Base-by-base conservation (phyloP, 2,888 invertebrate genomes). In the Choristoneura rosaceana region DNA sequence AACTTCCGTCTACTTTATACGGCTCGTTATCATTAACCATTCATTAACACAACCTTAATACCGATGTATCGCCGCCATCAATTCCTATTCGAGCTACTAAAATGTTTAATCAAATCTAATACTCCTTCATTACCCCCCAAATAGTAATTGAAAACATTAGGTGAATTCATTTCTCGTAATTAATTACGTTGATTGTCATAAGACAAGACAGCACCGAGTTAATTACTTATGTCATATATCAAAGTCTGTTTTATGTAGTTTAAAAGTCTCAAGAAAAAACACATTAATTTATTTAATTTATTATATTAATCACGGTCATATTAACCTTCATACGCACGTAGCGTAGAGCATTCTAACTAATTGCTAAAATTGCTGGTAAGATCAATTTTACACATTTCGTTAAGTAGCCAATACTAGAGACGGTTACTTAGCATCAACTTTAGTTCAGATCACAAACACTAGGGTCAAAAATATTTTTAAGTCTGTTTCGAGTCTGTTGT, bases 71-170 rank as follows among this genome's bases (percentile, higher is more conserved):
- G 50, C 41, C 25, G 15, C 61, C 63, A 69, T 70, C 70, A 66
- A 66, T 58, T 66, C 52, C 47, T 62, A 65, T 70, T 64, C 55
- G 34, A 62, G 25, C 41, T 61, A 61, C 60, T 55, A 45, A 62
- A 70, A 58, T 63, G 60, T 41, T 55, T 64, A 64, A 64, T 70
- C 63, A 47, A 67, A 58, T 63, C 45, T 58, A 58, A 58, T 63
- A 34, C 9, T 33, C 34, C 55, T 63, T 64, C n/a, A 69, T 47
- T 59, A 70, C 63, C 63, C 58, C 10, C 38, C 3, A 64, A 70
- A 59, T 58, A 10, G 25, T 70, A 63, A 58, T 70, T 70, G 45
- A 70, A 70, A 64, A 38, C 47, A 47, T 64, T 70, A 58, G 12
- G 17, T 64, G 34, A 47, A 12, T 64, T 47, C 33, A 64, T 70